Conservation (phyloP, 2,113 vertebrate genomes). For the Merops nubicus region DNA sequence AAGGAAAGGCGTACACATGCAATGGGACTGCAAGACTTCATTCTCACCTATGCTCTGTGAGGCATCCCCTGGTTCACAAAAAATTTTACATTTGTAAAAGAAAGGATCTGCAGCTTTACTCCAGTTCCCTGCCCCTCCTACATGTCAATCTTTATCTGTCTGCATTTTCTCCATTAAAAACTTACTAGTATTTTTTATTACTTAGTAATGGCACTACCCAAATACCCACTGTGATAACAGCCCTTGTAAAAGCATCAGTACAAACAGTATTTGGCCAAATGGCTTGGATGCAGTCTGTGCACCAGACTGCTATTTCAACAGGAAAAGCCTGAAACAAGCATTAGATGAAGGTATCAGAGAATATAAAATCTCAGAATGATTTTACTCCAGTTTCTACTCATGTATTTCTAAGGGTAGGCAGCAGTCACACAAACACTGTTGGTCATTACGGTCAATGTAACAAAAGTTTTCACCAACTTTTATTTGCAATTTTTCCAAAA, state of each 20-base stretch:
- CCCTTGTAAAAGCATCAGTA: neutral
- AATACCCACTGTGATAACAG: neutral
- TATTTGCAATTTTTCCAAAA: neutral
- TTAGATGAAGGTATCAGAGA: neutral
- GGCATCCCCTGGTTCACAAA: neutral
- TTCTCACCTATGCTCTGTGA: neutral
- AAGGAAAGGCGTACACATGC: neutral
- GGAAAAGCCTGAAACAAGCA: neutral
- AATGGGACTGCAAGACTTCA: neutral
- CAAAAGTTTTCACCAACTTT: neutral
- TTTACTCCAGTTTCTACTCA: neutral
- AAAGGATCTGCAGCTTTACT: neutral
- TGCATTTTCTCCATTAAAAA: neutral
- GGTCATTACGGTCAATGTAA: neutral
- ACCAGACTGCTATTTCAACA: neutral
- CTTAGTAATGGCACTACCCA: neutral
- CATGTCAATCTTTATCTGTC: neutral
- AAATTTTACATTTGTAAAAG: rapidly evolving
- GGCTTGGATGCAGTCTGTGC: neutral
- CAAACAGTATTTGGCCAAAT: neutral
- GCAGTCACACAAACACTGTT: neutral
- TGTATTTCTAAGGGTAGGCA: neutral
- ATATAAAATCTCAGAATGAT: neutral
- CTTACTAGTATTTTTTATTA: neutral
- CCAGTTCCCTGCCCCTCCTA: neutral